Conservation (phyloP, 2,113 vertebrate species). For the Tetrao urogallus region DNA sequence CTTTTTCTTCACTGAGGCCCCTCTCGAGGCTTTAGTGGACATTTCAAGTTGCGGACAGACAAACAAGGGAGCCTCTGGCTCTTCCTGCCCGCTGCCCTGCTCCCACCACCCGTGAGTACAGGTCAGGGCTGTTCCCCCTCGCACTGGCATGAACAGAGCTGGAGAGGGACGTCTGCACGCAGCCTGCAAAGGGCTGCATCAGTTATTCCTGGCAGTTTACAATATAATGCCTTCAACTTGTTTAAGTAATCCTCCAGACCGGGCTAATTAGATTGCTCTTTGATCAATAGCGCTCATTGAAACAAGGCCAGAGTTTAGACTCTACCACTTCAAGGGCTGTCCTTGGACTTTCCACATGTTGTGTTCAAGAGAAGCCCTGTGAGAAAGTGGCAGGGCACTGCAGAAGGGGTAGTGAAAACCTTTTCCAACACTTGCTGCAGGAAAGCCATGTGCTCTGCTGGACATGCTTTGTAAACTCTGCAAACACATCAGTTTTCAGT, state of each 20-base stretch:
- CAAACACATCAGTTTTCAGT: background rate
- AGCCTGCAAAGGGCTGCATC: background rate
- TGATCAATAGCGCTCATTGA: slow-evolving; percentile 44
- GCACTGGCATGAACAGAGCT: background rate
- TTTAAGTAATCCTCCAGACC: slow-evolving; percentile 30
- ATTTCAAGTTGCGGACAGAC: background rate
- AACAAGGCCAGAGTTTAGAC: slow-evolving; percentile 31
- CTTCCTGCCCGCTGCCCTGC: fast-evolving
- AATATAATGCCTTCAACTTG: background rate
- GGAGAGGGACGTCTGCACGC: background rate
- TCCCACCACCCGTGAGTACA: background rate
- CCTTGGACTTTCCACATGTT: background rate
- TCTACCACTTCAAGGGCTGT: background rate
- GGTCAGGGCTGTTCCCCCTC: background rate
- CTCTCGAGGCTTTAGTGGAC: background rate
- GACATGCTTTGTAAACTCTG: background rate
- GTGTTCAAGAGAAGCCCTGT: background rate
- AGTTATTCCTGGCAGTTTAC: background rate
- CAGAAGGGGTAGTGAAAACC: background rate
- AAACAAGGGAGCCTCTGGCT: background rate
- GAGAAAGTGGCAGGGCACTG: background rate
- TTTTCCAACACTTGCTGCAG: background rate
- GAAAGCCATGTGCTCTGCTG: background rate
- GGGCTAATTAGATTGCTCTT: slow-evolving; percentile 46
- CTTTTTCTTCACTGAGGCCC: background rate